phyloP scores from a whole-genome alignment of 37 sponge, comb jelly and placozoan genomes.

The Lycopodina hypogea region DNA sequence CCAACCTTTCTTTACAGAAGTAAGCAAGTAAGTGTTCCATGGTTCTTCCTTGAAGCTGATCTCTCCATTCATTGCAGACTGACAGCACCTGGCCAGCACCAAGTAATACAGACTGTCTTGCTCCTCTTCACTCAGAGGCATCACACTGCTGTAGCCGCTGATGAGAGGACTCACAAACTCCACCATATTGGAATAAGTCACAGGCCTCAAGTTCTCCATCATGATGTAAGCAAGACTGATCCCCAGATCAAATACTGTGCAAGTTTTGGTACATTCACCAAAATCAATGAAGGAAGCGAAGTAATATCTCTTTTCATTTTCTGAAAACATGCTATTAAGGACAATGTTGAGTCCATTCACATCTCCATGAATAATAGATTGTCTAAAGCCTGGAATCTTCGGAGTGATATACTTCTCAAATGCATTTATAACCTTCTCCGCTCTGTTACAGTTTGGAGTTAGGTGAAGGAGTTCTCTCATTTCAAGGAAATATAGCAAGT shows the following conservation, averaged over 20 bases:
- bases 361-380: conserved; percentile 37
- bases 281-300: conserved; percentile 32
- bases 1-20: conserved; percentile 12
- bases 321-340: background rate
- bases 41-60: conserved; percentile 14
- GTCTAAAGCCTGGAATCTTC: conserved; percentile 21
- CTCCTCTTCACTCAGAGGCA: conserved; percentile 28
- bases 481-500: conserved; percentile 18
- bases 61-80: conserved; percentile 28
- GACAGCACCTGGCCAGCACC: conserved; percentile 38
- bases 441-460: background rate
- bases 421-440: conserved; percentile 1
- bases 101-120: conserved; percentile 32
- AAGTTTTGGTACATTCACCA: conserved; percentile 21
- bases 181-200: background rate
- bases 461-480: background rate
- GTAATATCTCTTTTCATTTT: background rate
- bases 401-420: conserved; percentile 24
- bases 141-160: conserved; percentile 18
- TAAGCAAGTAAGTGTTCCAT: conserved; percentile 36
- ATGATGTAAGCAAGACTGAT: conserved; percentile 27
- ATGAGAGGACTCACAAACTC: conserved; percentile 27
- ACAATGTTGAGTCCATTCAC: conserved; percentile 37
- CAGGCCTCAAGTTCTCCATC: conserved; percentile 22
- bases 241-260: conserved; percentile 48